Conservation (phyloP, 2,888 invertebrate species). For the Temnothorax ravouxi region DNA sequence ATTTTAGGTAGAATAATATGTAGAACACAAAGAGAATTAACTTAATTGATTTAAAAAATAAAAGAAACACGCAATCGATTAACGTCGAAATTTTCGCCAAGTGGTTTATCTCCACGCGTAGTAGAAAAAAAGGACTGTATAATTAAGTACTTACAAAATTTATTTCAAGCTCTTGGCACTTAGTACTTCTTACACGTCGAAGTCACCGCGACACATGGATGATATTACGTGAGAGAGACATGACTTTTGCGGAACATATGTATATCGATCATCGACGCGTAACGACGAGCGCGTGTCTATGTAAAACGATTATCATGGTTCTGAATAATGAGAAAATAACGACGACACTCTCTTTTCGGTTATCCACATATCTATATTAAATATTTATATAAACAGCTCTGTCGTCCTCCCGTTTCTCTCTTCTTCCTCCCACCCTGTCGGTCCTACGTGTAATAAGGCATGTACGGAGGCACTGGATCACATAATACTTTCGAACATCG, state of each 20-base stretch:
- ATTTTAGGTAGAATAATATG: not conserved
- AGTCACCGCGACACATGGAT: constrained; percentile 15
- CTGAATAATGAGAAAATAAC: constrained; percentile 44
- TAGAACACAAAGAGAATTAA: not conserved
- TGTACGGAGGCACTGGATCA: constrained; percentile 49
- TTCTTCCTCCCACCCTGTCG: not conserved
- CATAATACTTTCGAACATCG: constrained; percentile 45
- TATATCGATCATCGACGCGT: constrained; percentile 4
- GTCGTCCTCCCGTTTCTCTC: not conserved
- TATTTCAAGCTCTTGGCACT: constrained; percentile 57
- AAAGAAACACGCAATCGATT: not conserved
- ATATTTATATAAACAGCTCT: constrained; percentile 34
- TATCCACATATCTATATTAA: constrained; percentile 39
- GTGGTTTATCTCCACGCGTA: not conserved
- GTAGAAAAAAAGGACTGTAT: not conserved
- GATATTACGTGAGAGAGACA: not conserved
- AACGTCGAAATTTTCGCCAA: not conserved
- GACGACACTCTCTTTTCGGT: not conserved
- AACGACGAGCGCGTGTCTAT: constrained; percentile 12
- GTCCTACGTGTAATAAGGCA: constrained; percentile 32
- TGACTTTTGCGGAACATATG: not conserved
- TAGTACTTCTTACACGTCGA: constrained; percentile 36
- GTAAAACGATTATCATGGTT: constrained; percentile 10
- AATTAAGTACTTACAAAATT: constrained; percentile 56
- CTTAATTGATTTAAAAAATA: not conserved